Evolutionary conservation across 92 coral and sea anemone genomes (phyloP).

Genomic region (Porites lobata): DNA sequence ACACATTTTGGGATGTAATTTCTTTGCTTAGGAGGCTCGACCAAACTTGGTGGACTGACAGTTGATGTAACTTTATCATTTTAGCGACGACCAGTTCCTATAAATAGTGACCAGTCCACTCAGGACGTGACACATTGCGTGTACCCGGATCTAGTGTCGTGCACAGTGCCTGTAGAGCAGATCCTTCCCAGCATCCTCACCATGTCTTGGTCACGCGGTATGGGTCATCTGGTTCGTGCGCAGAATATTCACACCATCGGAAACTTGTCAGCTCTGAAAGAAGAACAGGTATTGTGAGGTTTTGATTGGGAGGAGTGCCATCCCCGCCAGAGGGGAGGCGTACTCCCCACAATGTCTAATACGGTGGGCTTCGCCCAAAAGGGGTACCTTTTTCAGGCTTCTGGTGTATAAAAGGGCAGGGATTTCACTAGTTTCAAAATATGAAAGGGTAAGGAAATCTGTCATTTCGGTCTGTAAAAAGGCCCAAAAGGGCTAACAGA

Average conservation of each 20-base stretch:
- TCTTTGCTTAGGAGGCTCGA: background rate
- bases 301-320: background rate
- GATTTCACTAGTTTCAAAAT: too few relatives aligned
- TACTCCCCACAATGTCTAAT: too few relatives aligned
- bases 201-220: conserved; percentile 97
- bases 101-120: conserved; percentile 27
- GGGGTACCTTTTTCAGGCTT: too few relatives aligned
- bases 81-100: conserved; percentile 74
- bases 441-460: too few relatives aligned
- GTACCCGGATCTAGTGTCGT: conserved; percentile 91
- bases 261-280: conserved; percentile 88
- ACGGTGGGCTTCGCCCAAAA: too few relatives aligned
- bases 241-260: conserved; percentile 98
- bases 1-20: too few relatives aligned
- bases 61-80: background rate
- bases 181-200: conserved; percentile 93
- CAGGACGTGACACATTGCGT: conserved; percentile 70
- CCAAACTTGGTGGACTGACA: background rate
- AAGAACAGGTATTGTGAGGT: conserved; percentile 71
- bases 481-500: too few relatives aligned
- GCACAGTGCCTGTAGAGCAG: conserved; percentile 97
- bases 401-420: too few relatives aligned
- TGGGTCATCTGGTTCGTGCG: conserved; percentile 99
- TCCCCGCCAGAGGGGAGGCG: too few relatives aligned
- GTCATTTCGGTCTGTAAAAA: too few relatives aligned